phyloP scores from a whole-genome alignment of 53 echinoderm and acorn worm genomes.

The Astropecten irregularis region DNA sequence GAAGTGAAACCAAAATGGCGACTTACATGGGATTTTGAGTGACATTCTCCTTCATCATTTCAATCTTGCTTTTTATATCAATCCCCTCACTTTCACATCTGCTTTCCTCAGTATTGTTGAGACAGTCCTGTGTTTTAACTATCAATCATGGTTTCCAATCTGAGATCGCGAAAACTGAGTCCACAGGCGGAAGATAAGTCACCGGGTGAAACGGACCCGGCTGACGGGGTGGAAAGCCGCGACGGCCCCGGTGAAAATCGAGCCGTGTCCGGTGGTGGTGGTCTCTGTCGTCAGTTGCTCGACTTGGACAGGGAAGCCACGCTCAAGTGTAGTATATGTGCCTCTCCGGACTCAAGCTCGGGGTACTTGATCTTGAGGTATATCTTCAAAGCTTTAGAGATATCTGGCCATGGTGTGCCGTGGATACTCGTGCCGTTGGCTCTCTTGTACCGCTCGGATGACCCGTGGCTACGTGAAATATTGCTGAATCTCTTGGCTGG shows the following conservation, averaged over 20 bases:
- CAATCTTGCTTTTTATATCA: not conserved
- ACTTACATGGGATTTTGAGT: not conserved
- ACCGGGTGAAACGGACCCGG: not conserved
- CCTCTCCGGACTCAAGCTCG: constrained; percentile 42
- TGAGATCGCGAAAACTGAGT: constrained; percentile 30
- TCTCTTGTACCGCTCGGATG: constrained; percentile 39
- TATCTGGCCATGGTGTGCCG: constrained; percentile 86
- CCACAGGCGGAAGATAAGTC: not conserved
- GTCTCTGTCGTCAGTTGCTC: constrained; percentile 9
- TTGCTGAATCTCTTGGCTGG: constrained; percentile 80
- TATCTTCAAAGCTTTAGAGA: constrained; percentile 72
- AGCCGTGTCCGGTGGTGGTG: not conserved
- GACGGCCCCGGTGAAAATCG: not conserved
- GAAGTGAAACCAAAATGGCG: constrained; percentile 23
- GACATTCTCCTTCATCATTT: not conserved
- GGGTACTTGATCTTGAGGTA: constrained; percentile 49
- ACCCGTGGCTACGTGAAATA: constrained; percentile 44
- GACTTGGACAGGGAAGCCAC: constrained; percentile 40
- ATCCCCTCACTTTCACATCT: not conserved
- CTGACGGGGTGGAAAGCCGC: not conserved
- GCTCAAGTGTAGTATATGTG: constrained; percentile 62
- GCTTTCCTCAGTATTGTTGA: too few species aligned
- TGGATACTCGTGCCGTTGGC: constrained; percentile 70
- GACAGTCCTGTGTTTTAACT: too few species aligned
- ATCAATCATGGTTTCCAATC: constrained; percentile 23